These are phyloP conservation scores for Drosophila pseudotakahashii DNA, from an alignment of 2,888 invertebrate genomes.

Conservation along the genomic window DNA sequence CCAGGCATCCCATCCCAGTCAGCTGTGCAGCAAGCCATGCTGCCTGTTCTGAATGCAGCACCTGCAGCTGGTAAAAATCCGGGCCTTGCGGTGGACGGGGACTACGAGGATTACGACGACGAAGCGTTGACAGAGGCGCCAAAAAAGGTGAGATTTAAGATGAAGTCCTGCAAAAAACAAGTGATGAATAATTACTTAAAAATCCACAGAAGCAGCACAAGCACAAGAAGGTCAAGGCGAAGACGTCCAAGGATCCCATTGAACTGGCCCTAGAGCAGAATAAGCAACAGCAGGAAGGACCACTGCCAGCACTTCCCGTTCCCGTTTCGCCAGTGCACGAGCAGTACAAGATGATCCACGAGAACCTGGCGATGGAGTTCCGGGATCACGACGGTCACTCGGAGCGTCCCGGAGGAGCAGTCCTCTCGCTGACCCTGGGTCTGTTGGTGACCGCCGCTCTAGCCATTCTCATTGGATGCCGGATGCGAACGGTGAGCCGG, in stretches of 20 bases:
- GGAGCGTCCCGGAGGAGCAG: conserved; percentile 91
- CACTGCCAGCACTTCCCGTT: conserved; percentile 51
- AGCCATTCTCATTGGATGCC: conserved; percentile 92
- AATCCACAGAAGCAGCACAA: conserved; percentile 75
- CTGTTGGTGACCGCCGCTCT: conserved; percentile 92
- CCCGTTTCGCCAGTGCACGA: conserved; percentile 81
- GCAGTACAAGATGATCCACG: conserved; percentile 83
- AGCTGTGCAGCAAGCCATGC: conserved; percentile 57
- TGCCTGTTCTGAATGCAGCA: conserved; percentile 51
- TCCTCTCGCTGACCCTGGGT: conserved; percentile 91
- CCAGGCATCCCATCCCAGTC: conserved; percentile 14
- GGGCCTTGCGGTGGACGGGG: conserved; percentile 57
- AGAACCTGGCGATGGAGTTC: conserved; percentile 83
- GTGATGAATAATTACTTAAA: no score
- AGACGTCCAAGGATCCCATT: conserved; percentile 66
- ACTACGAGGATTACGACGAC: conserved; percentile 78
- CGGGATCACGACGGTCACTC: conserved; percentile 88
- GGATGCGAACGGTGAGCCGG: conserved; percentile 90
- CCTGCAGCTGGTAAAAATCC: conserved; percentile 46
- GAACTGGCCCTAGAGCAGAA: conserved; percentile 71
- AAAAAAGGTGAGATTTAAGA: conserved; percentile 67
- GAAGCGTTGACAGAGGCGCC: conserved; percentile 81
- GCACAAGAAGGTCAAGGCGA: conserved; percentile 77
- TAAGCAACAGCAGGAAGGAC: conserved; percentile 44
- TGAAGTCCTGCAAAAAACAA: no score